Percentiles rank a stretch among this genome's conserved stretches.
phyloP scores from a whole-genome alignment of 2,113 vertebrate species.

The Centropus bengalensis region DNA sequence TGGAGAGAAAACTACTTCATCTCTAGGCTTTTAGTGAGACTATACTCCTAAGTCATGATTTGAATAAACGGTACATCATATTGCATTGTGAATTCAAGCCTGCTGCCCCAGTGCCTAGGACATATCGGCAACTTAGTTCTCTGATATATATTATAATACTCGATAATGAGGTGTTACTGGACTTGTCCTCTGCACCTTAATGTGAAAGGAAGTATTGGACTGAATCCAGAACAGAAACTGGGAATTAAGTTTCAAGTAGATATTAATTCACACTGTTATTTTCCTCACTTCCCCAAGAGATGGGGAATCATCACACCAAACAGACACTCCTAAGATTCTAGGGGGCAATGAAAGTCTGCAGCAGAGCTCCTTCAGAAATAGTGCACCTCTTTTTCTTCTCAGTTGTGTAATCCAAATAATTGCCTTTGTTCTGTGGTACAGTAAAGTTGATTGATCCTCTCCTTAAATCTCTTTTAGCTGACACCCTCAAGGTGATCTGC shows the following conservation, averaged over 20 bases:
- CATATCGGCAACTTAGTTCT: background rate
- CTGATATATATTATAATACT: background rate
- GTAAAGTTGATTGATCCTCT: slow-evolving; percentile 8
- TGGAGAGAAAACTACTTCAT: background rate
- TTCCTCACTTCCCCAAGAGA: background rate
- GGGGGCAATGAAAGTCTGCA: background rate
- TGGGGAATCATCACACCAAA: background rate
- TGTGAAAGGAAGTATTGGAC: background rate
- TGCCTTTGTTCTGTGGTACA: slow-evolving; percentile 24
- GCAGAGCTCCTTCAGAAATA: slow-evolving; percentile 26
- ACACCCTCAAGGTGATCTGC: background rate
- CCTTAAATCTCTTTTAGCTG: background rate
- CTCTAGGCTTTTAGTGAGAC: background rate
- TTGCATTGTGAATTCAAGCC: background rate
- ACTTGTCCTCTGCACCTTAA: background rate
- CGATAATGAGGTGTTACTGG: background rate
- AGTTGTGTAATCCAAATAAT: slow-evolving; percentile 35
- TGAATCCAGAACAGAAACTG: background rate
- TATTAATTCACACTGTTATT: background rate
- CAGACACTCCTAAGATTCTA: background rate
- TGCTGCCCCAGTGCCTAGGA: background rate
- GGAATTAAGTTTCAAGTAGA: background rate
- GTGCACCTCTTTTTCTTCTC: background rate
- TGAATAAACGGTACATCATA: background rate
- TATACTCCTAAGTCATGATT: background rate